Percentiles rank a stretch among this genome's conserved stretches.
Evolutionary conservation across 1,140 invertebrate genomes (phyloP).

Genomic region (Tetragonula clypearis): DNA sequence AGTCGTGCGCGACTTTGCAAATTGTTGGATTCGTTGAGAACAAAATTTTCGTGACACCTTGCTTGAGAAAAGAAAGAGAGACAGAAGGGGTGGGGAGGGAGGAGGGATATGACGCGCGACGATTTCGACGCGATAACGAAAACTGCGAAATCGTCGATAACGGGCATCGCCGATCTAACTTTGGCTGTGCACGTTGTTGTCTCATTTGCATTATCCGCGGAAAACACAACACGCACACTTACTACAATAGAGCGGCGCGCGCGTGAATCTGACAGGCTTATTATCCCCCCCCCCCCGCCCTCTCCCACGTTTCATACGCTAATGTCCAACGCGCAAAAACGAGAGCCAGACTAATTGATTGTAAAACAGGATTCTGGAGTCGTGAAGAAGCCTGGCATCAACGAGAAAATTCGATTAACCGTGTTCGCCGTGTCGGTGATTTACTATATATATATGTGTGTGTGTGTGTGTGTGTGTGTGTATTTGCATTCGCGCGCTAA

Average conservation of each 20-base stretch:
- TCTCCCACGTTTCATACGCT: too few species aligned
- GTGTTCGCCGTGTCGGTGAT: too few species aligned
- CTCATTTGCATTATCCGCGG: slow-evolving; percentile 23
- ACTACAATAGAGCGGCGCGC: neutral
- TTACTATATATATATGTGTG: too few species aligned
- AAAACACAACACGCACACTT: neutral
- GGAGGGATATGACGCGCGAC: too few species aligned
- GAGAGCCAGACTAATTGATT: too few species aligned
- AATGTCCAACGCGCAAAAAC: too few species aligned
- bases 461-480: too few species aligned
- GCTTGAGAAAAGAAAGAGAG: too few species aligned
- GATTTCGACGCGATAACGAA: neutral
- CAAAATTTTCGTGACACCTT: neutral
- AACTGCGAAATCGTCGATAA: neutral
- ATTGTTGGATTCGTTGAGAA: neutral
- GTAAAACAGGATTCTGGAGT: too few species aligned
- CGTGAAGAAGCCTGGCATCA: too few species aligned
- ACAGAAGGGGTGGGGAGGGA: neutral
- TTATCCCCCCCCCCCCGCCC: neutral
- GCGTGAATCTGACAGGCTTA: neutral
- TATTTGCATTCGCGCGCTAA: too few species aligned
- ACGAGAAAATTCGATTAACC: too few species aligned
- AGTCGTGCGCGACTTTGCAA: neutral
- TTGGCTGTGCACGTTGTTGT: neutral
- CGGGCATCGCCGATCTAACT: neutral